Percentiles rank a stretch among this genome's conserved stretches.
Evolutionary conservation across 1,140 invertebrate genomes (phyloP).

Genomic region (Thrips palmi): DNA sequence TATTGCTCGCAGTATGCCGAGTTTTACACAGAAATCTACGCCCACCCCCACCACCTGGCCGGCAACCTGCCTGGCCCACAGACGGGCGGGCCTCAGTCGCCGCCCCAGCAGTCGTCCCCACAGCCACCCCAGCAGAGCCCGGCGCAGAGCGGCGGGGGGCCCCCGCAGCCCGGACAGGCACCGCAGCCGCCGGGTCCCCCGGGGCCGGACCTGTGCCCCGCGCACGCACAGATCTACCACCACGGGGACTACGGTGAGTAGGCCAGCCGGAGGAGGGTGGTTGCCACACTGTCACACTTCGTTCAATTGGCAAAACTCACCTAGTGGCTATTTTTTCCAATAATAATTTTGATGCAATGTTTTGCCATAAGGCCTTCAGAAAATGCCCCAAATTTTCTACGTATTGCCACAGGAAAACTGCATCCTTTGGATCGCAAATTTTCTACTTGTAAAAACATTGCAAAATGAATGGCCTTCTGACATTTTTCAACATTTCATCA

Average conservation of each 20-base stretch:
- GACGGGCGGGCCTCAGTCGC: slow-evolving; percentile 11
- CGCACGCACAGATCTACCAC: slow-evolving; percentile 12
- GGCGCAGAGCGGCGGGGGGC: too few species aligned
- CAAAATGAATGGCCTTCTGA: too few species aligned
- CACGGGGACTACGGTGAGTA: slow-evolving; percentile 15
- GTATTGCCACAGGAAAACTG: too few species aligned
- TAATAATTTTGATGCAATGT: neutral
- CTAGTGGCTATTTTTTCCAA: neutral
- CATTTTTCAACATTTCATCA: too few species aligned
- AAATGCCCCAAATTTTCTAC: too few species aligned
- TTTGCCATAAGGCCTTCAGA: too few species aligned
- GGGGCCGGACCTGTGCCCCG: slow-evolving; percentile 10
- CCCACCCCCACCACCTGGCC: slow-evolving; percentile 3
- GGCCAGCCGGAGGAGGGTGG: neutral
- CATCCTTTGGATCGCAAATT: too few species aligned
- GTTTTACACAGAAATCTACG: slow-evolving; percentile 2
- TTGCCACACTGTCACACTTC: neutral
- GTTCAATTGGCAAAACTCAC: neutral
- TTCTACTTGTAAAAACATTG: too few species aligned
- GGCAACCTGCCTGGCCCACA: slow-evolving; percentile 5
- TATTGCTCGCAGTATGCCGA: neutral
- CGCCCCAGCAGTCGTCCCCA: slow-evolving; percentile 9
- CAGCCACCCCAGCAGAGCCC: slow-evolving; percentile 8
- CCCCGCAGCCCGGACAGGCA: too few species aligned
- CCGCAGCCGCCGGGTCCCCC: too few species aligned